Evolutionary conservation across 2,113 vertebrate genomes (phyloP).

Genomic region (Raja brachyura): DNA sequence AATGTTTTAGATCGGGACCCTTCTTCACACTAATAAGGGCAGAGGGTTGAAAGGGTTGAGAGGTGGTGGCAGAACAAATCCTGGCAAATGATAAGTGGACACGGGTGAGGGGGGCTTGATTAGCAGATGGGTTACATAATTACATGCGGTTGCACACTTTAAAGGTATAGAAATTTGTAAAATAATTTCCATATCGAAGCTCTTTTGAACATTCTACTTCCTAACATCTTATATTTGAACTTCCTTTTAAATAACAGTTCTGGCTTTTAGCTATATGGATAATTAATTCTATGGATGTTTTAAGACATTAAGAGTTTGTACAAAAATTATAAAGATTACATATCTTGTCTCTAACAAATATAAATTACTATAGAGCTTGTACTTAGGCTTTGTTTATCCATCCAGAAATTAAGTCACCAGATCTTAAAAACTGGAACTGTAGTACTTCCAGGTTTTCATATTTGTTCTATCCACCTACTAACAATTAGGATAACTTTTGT

Average conservation of each 20-base stretch:
- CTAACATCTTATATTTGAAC: not conserved
- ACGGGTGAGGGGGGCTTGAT: no score
- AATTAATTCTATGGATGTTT: no score
- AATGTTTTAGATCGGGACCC: no score
- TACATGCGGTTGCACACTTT: not conserved
- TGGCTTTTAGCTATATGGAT: not conserved
- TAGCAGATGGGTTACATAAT: no score
- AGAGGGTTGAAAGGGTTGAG: no score
- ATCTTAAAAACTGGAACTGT: not conserved
- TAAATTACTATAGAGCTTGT: not conserved
- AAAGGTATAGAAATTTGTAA: not conserved
- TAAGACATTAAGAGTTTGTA: not conserved
- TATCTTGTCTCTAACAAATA: not conserved
- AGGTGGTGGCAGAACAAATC: no score
- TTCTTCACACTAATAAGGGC: no score
- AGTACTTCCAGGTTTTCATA: no score
- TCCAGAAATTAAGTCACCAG: not conserved
- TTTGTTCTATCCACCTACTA: not conserved
- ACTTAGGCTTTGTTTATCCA: not conserved
- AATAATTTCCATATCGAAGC: not conserved
- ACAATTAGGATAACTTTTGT: not conserved
- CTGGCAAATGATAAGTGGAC: no score
- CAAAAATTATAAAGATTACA: not conserved
- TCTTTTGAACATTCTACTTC: not conserved
- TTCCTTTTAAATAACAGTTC: not conserved